These are phyloP conservation scores for Hirtodrosophila histrioides DNA, from an alignment of 2,888 invertebrate genomes.

Conservation along the genomic window DNA sequence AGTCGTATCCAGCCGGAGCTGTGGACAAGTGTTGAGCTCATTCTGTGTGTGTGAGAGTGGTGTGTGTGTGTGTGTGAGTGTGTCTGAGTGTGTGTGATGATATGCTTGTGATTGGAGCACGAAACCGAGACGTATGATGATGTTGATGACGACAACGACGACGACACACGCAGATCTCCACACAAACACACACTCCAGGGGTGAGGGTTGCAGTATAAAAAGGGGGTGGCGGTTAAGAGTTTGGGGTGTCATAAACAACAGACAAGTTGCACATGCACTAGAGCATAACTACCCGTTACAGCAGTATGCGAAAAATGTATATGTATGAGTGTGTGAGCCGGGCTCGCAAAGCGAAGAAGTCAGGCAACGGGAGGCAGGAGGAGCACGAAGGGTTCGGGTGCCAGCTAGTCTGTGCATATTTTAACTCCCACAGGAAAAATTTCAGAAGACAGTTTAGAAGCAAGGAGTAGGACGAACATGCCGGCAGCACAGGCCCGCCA, in stretches of 20 bases:
- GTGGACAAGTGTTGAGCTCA: conserved; percentile 38
- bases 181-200: conserved; percentile 27
- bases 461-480: conserved; percentile 51
- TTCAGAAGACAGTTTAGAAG: conserved; percentile 72
- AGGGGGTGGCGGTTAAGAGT: conserved; percentile 18
- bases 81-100: conserved; percentile 47
- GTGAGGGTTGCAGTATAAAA: not conserved
- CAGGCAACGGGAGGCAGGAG: conserved; percentile 24
- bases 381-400: conserved; percentile 23
- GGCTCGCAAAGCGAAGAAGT: conserved; percentile 57
- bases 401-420: conserved; percentile 68
- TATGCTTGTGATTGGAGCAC: conserved; percentile 72
- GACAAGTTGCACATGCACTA: conserved; percentile 76
- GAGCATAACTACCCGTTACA: conserved; percentile 68
- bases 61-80: conserved; percentile 4
- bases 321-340: conserved; percentile 4
- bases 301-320: conserved; percentile 44
- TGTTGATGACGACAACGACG: conserved; percentile 68
- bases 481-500: conserved; percentile 9
- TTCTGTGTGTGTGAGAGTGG: conserved; percentile 20
- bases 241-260: conserved; percentile 71
- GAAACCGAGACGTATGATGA: conserved; percentile 75
- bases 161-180: conserved; percentile 12
- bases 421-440: conserved; percentile 77
- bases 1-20: conserved; percentile 9